Base-by-base conservation (phyloP, 2,888 invertebrate species). In the Sinelater perroti region DNA sequence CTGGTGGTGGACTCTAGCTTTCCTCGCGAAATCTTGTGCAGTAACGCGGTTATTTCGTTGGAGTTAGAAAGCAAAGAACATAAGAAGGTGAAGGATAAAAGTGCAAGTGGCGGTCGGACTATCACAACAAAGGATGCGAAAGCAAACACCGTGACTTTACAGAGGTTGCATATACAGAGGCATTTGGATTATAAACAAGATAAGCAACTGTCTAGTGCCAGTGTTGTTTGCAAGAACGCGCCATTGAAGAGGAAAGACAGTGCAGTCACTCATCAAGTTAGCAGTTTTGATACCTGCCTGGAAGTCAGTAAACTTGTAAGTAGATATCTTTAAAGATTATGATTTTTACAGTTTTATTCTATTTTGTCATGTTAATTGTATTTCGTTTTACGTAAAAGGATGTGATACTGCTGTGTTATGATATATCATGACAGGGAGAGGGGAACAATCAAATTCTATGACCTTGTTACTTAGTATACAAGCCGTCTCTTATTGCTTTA, bases 141-240 rank as follows among this genome's bases (percentile, higher is more conserved):
- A 59, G 82, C 85, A 52, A 80, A 80, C 56, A 85, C 87, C 72
- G 82, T 83, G 7, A 75, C 83, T 61, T 72, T 87, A 64, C 82
- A 82, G 61, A 83, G 84, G 45, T 75, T 89, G 64, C 82, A 85
- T 66, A 87, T 92, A 50, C 84, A 85, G 31, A 85, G 88, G 33
- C 87, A 87, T 72, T 76, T 92, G 24, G 89, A 90, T 70, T 89
- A 88, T 72, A 90, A 92, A 73, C 90, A 94, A 75, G 93, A 95
- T 74, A 90, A 87, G 70, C 87, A 87, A 17, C 78, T 95, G 3
- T 87, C 87, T 44, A 86, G 87, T 64, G 91, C 89, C 0, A 87
- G 87, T 1, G 87, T 93, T 1, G 86, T 88, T 18, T 89, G 89
- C 31, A 74, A 72, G 54, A 87, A 87, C 73, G 80, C 82, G 1